Evolutionary conservation across 2,888 invertebrate genomes (phyloP).

Genomic region (Itoplectis maculator): DNA sequence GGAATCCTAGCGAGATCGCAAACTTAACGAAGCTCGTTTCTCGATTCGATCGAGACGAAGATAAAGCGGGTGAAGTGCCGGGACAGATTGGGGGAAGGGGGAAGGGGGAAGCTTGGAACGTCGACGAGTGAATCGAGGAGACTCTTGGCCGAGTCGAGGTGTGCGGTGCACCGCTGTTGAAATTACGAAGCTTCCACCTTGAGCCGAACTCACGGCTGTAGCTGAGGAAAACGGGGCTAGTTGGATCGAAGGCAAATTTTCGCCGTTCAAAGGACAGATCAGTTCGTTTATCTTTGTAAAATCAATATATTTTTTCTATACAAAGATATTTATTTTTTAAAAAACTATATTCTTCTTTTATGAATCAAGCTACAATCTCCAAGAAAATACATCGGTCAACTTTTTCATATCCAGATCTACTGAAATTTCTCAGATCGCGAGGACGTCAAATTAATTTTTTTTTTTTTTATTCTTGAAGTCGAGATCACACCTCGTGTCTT

Average conservation of each 20-base stretch:
- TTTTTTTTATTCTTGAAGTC: too few relatives aligned
- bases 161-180: conserved; percentile 45
- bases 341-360: too few relatives aligned
- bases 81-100: conserved; percentile 42
- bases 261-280: not conserved
- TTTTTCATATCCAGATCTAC: too few relatives aligned
- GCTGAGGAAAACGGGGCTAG: not conserved
- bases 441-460: too few relatives aligned
- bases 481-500: too few relatives aligned
- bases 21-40: conserved; percentile 66
- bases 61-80: conserved; percentile 51
- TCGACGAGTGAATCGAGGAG: conserved; percentile 15
- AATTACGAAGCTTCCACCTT: conserved; percentile 49
- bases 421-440: too few relatives aligned
- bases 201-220: not conserved
- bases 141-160: conserved; percentile 37
- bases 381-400: too few relatives aligned
- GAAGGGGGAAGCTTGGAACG: conserved; percentile 11
- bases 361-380: too few relatives aligned
- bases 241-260: not conserved
- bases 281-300: not conserved
- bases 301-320: not conserved
- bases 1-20: conserved; percentile 52
- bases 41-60: conserved; percentile 43
- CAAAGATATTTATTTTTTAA: too few relatives aligned